Conservation (phyloP, 2,797 vertebrate genomes). For the Salmo trutta region DNA sequence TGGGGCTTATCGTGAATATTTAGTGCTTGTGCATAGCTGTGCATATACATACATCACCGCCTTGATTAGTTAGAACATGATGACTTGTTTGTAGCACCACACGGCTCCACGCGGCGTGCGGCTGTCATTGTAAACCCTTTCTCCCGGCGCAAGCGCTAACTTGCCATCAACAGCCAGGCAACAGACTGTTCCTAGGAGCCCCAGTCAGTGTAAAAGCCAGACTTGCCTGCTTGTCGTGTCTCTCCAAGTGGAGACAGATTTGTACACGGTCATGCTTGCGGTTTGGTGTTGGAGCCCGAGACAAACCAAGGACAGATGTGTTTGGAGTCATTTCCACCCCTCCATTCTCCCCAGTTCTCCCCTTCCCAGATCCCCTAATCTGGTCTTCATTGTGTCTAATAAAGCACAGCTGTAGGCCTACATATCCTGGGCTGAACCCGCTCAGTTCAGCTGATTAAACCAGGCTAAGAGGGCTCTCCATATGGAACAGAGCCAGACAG, state of each 20-base stretch:
- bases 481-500: conserved; percentile 51
- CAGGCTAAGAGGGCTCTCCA: conserved; percentile 49
- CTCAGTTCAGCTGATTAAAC: conserved; percentile 72
- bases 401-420: conserved; percentile 72
- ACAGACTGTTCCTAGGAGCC: conserved; percentile 60
- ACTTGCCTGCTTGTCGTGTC: neutral
- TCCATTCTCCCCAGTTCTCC: conserved; percentile 5
- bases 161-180: conserved; percentile 49
- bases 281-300: conserved; percentile 68
- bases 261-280: conserved; percentile 69
- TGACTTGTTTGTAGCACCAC: conserved; percentile 46
- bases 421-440: conserved; percentile 66
- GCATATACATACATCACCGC: conserved; percentile 47
- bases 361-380: conserved; percentile 66
- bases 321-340: conserved; percentile 53
- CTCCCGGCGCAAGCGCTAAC: conserved; percentile 19
- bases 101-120: conserved; percentile 27
- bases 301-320: conserved; percentile 79
- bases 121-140: conserved; percentile 50
- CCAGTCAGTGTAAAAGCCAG: conserved; percentile 48
- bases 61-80: conserved; percentile 8
- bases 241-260: conserved; percentile 69
- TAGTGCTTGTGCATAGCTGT: conserved; percentile 30
- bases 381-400: conserved; percentile 78
- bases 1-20: conserved; percentile 2